Evolutionary conservation across 2,888 invertebrate genomes (phyloP).

Genomic region (Pachliopta kotzebuea): DNA sequence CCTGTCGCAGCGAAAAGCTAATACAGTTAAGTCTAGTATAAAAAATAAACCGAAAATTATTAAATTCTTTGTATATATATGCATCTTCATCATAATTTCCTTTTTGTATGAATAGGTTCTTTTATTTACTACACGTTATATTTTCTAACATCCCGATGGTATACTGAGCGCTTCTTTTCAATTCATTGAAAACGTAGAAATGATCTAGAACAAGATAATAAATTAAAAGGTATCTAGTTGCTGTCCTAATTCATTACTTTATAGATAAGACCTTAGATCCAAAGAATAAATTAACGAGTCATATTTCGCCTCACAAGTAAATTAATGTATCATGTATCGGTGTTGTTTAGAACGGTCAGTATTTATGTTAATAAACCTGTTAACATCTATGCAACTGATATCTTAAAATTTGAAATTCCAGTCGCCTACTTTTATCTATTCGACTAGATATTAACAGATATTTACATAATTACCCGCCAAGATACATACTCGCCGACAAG

Average conservation of each 20-base stretch:
- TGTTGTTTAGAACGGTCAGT: background rate
- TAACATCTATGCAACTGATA: background rate
- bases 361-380: background rate
- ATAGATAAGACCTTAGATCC: constrained; percentile 29
- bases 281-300: constrained; percentile 27
- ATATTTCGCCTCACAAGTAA: background rate
- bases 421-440: too few relatives aligned
- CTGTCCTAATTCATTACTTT: constrained; percentile 26
- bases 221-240: constrained; percentile 30
- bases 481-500: too few relatives aligned
- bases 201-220: constrained; percentile 27
- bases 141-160: background rate
- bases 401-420: background rate
- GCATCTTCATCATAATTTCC: background rate
- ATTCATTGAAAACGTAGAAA: constrained; percentile 10
- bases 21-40: constrained; percentile 21
- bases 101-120: background rate
- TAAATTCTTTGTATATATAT: constrained; percentile 9
- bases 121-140: background rate
- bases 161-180: constrained; percentile 11
- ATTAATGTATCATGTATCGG: background rate
- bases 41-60: constrained; percentile 11
- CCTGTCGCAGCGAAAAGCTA: constrained; percentile 61
- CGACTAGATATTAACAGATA: too few relatives aligned
- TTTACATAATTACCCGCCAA: too few relatives aligned